A percentile compares a stretch with the other conserved stretches of the same genome.
These are phyloP conservation scores for Catotricha subobsoleta DNA, from an alignment of 2,888 invertebrate species.

Conservation along the genomic window DNA sequence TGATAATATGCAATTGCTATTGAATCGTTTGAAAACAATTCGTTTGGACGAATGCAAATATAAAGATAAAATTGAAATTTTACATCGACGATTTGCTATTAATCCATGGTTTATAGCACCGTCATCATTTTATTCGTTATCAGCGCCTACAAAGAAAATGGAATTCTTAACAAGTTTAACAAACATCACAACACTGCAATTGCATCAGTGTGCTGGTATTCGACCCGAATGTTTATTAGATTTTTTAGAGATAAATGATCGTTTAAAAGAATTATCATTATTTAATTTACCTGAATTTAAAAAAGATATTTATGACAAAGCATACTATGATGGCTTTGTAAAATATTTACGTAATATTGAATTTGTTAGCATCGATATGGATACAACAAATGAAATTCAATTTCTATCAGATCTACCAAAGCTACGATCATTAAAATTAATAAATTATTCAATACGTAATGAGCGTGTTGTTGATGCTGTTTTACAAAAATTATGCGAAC, in stretches of 20 bases:
- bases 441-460: not conserved
- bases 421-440: not conserved
- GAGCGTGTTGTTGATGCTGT: not conserved
- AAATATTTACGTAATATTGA: not conserved
- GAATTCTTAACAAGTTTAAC: not conserved
- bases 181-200: not conserved
- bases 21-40: slow-evolving; percentile 2
- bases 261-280: not conserved
- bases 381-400: slow-evolving; percentile 1
- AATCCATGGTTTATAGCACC: slow-evolving; percentile 1
- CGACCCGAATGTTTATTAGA: not conserved
- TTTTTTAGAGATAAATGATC: not conserved
- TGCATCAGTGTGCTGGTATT: not conserved
- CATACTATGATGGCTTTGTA: not conserved
- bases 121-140: not conserved
- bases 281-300: not conserved
- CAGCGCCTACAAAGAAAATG: not conserved
- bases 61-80: not conserved
- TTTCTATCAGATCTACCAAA: not conserved
- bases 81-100: not conserved
- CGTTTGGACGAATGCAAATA: not conserved
- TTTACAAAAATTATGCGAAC: not conserved
- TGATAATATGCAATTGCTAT: not conserved
- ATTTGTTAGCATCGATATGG: not conserved
- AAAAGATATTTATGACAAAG: not conserved